A percentile compares a stretch with the other conserved stretches of the same genome.
phyloP scores from a whole-genome alignment of 2,888 invertebrate genomes.

The Junonia oenone region DNA sequence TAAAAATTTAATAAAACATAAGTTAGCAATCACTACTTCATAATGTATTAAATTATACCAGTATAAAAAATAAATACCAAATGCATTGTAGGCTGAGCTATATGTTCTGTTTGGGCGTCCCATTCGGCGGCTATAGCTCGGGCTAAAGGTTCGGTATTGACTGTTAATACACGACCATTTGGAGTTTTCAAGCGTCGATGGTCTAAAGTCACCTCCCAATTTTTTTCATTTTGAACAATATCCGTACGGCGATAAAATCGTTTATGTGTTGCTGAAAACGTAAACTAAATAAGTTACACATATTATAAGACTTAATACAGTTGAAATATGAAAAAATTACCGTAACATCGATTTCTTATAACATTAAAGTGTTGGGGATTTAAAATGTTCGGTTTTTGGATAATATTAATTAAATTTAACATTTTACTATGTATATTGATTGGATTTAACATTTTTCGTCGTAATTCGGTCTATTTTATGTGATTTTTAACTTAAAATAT shows the following conservation, averaged over 20 bases:
- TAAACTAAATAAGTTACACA: neutral
- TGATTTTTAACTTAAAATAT: neutral
- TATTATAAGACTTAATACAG: neutral
- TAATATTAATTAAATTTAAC: conserved; percentile 6
- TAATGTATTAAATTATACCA: neutral
- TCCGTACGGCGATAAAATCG: conserved; percentile 87
- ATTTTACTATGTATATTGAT: conserved; percentile 6
- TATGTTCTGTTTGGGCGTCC: conserved; percentile 89
- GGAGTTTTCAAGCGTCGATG: conserved; percentile 95
- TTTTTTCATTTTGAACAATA: conserved; percentile 83
- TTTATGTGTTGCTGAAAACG: conserved; percentile 77
- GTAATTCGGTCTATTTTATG: too few species aligned
- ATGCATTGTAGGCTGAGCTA: conserved; percentile 92
- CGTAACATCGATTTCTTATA: conserved; percentile 22
- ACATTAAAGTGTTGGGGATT: neutral
- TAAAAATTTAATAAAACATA: conserved; percentile 46
- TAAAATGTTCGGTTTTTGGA: neutral
- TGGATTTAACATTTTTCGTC: neutral
- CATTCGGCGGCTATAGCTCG: conserved; percentile 97
- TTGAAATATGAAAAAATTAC: conserved; percentile 11
- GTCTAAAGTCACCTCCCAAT: conserved; percentile 93
- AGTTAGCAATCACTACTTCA: neutral
- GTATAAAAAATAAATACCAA: conserved; percentile 82
- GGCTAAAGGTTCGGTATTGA: conserved; percentile 92
- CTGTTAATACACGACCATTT: conserved; percentile 85